Base-by-base conservation (phyloP, 2,888 invertebrate species). In the Pegoplata infirma region DNA sequence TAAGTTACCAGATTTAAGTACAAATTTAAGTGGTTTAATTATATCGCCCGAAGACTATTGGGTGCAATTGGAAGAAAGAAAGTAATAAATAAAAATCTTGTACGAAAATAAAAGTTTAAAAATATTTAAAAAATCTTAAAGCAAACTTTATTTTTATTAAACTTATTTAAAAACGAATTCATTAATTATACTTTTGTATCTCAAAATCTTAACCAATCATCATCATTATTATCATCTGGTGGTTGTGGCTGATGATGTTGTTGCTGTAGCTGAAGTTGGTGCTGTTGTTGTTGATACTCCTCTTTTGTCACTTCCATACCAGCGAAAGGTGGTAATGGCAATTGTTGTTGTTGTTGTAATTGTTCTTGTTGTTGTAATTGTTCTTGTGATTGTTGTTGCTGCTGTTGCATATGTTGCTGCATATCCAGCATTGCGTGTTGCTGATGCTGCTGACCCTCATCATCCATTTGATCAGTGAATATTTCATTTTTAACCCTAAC, bases 1-100 rank as follows among this genome's bases (percentile, higher is more conserved):
- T 58, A 80, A 81, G 0, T 87, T 91, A 19, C 92, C 92, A 5
- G 84, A 87, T 55, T 74, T 89, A 0, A 80, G 86, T 0, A 89
- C 90, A 73, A 89, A 88, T 76, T 16, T 87, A 0, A 86, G 86
- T 46, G 93, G 93, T 10, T 87, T 93, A 46, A 91, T 91, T 76
- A 91, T 90, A 8, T 90, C 91, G 0, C 88, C 93, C 6, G 91
- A 91, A 0, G 91, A 93, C 56, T 91, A 90, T 80, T 93, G 93
- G 93, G 87, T 93, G 12, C 90, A 91, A 79, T 88, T 92, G 5
- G 83, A 84, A 66, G 85, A 87, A 49, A 85, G 87, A 25, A 72
- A 69, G 49, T 71, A 47, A 71, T 25, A 51, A 51, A 3, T 14
- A 59, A 17, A 32, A 21, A 19, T 51, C 8, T 17, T n/a, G 2